phyloP scores from a whole-genome alignment of 2,113 vertebrate genomes.

The Melanostigma gelatinosum region DNA sequence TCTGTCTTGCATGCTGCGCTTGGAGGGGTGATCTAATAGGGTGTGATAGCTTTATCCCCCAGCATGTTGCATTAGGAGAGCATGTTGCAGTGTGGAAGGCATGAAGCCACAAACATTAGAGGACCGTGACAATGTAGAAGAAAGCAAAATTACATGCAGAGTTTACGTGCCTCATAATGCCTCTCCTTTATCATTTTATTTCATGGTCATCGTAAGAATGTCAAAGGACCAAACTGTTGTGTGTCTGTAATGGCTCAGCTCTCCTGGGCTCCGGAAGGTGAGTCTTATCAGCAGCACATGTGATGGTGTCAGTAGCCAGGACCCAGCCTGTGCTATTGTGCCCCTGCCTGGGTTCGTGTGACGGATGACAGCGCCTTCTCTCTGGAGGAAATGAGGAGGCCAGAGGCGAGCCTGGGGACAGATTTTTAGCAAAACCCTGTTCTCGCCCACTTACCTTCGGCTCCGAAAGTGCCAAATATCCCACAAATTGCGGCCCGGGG shows the following conservation, averaged over 20 bases:
- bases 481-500: slow-evolving; percentile 5
- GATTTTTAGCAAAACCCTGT: slow-evolving; percentile 56
- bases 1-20: not conserved
- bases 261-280: slow-evolving; percentile 79
- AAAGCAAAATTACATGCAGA: slow-evolving; percentile 9
- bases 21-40: not conserved
- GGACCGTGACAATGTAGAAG: slow-evolving; percentile 29
- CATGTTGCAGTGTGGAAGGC: not conserved
- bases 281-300: slow-evolving; percentile 84
- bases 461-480: slow-evolving; percentile 30
- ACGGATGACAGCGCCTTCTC: slow-evolving; percentile 82
- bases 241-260: slow-evolving; percentile 69
- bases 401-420: slow-evolving; percentile 69
- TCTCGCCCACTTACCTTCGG: slow-evolving; percentile 51
- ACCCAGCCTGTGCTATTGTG: slow-evolving; percentile 81
- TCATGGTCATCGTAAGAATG: slow-evolving; percentile 60
- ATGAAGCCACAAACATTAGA: slow-evolving; percentile 2
- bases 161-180: slow-evolving; percentile 11
- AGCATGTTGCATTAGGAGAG: not conserved
- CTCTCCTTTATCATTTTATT: slow-evolving; percentile 57
- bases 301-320: slow-evolving; percentile 79
- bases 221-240: slow-evolving; percentile 70
- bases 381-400: slow-evolving; percentile 81
- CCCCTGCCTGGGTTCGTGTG: slow-evolving; percentile 80
- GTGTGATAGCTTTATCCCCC: not conserved